Percentiles rank a stretch among this genome's conserved stretches.
phyloP scores from a whole-genome alignment of 2,113 vertebrate genomes.

The Sisor rabdophorus region DNA sequence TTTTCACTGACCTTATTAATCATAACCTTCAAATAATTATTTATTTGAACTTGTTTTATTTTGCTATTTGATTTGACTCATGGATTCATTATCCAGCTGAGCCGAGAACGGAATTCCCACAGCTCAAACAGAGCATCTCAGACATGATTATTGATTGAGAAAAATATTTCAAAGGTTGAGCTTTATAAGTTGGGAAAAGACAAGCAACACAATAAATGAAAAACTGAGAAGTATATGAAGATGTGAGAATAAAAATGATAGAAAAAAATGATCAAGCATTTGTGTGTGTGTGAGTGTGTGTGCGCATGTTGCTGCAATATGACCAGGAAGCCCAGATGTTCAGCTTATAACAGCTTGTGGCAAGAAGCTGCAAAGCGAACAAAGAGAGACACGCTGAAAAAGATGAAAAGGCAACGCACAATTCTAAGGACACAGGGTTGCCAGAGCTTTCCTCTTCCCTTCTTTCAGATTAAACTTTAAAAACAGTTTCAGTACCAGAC shows the following conservation, averaged over 20 bases:
- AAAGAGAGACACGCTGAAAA: neutral
- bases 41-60: too few species aligned
- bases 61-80: neutral
- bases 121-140: neutral
- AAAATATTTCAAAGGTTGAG: too few species aligned
- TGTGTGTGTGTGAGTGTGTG: slow-evolving; percentile 1
- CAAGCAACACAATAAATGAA: neutral
- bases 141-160: neutral
- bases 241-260: neutral
- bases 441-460: neutral
- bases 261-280: neutral
- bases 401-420: neutral
- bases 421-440: neutral
- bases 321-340: slow-evolving; percentile 44
- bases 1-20: too few species aligned
- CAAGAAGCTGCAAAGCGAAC: slow-evolving; percentile 29
- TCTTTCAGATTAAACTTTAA: neutral
- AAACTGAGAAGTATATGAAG: neutral
- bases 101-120: neutral
- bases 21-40: too few species aligned
- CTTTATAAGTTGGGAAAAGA: neutral
- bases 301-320: slow-evolving; percentile 44
- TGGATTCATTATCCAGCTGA: neutral
- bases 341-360: slow-evolving; percentile 41
- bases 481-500: neutral